These are phyloP conservation scores for Punctoribates punctum DNA, from an alignment of 2,888 invertebrate genomes.

Conservation along the genomic window DNA sequence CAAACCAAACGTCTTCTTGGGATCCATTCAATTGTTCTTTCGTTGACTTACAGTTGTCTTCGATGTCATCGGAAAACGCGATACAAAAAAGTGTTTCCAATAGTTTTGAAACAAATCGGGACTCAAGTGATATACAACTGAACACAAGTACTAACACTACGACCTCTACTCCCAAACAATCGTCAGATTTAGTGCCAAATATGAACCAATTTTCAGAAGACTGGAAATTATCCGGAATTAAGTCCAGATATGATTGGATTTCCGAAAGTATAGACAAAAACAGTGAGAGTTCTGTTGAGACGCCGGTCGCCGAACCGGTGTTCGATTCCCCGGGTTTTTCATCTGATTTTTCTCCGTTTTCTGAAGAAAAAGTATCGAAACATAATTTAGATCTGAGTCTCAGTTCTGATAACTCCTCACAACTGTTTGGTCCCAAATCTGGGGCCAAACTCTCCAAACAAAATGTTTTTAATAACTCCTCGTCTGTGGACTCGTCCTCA, in stretches of 20 bases:
- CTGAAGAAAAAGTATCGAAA: not conserved
- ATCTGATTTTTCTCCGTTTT: not conserved
- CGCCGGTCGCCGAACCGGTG: not conserved
- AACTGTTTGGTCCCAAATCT: too few relatives aligned
- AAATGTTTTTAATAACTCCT: too few relatives aligned
- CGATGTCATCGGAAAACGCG: not conserved
- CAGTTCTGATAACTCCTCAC: not conserved
- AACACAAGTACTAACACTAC: not conserved
- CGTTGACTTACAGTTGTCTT: slow-evolving; percentile 15
- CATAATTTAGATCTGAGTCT: not conserved
- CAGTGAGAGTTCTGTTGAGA: not conserved
- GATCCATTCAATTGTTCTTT: slow-evolving; percentile 33
- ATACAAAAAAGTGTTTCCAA: not conserved
- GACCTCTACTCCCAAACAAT: slow-evolving; percentile 2
- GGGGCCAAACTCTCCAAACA: too few relatives aligned
- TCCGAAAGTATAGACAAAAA: not conserved
- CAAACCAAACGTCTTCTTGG: not conserved
- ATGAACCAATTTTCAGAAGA: not conserved
- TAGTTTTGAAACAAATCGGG: not conserved
- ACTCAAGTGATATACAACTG: not conserved
- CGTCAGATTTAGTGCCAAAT: slow-evolving; percentile 7
- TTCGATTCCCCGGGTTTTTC: not conserved
- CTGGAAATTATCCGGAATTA: not conserved
- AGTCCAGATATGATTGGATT: slow-evolving; percentile 15
- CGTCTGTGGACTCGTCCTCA: not conserved